Evolutionary conservation across 2,113 vertebrate genomes (phyloP), one percentile per base, ranked within the genome.

Genomic region (Ciconia maguari): DNA sequence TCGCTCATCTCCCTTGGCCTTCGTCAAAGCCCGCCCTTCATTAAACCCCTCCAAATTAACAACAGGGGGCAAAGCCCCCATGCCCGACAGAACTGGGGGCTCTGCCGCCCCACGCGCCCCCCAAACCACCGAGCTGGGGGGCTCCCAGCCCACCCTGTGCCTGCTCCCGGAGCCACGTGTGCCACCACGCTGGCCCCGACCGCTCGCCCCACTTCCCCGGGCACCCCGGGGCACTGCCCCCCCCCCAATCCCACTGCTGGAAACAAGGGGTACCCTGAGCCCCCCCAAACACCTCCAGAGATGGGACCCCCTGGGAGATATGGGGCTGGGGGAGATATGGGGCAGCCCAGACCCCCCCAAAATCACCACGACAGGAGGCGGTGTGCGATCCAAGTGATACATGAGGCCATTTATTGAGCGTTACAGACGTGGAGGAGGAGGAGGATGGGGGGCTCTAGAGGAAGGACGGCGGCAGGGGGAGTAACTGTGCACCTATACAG

Each of bases 401-500:
- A 91, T 49, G 75, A 87, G 94, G 93, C 88, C 30, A 2, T 96
- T 97, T 97, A 97, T 96, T 97, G 93, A 97, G 95, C 96, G 34
- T 52, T 74, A 77, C 80, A 46, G 87, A 83, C 24, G 52, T 52
- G 25, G 83, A 46, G 76, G 71, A 84, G 76, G 71, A 84, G 70
- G 65, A 55, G 55, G 12, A 46, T 38, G 87, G 57, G 83, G 78
- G 72, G 66, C 78, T 54, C 84, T 52, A 44, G 62, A 24, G 29
- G 72, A 61, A 68, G 81, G 78, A 7, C 48, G 58, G 62, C 4
- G 21, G 32, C 10, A 62, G 27, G 17, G 65, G 51, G 93, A 54
- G 42, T 41, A 81, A 90, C 96, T 96, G 97, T 96, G 95, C 94
- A 91, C 88, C 96, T 97, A 69, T 96, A 97, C 87, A 75, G 90